Evolutionary conservation across 2,797 vertebrate species (phyloP).

Genomic region (Muscicapa striata): DNA sequence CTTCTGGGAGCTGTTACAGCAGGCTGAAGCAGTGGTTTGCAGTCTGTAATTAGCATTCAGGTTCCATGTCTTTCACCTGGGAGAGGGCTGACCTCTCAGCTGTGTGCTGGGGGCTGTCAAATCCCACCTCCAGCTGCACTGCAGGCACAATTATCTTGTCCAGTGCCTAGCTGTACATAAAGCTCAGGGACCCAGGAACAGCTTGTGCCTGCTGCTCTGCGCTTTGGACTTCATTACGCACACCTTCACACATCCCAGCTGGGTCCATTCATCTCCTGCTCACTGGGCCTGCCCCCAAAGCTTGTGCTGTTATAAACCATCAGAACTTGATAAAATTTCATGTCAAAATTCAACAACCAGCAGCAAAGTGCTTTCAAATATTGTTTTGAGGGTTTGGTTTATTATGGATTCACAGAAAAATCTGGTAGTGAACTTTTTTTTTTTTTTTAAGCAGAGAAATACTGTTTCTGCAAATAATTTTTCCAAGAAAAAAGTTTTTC

Average conservation of each 20-base stretch:
- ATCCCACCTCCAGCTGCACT: background rate
- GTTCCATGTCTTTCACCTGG: background rate
- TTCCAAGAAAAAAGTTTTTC: background rate
- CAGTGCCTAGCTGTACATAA: background rate
- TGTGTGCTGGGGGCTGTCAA: background rate
- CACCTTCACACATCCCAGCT: background rate
- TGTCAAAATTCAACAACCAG: background rate
- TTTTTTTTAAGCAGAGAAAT: background rate
- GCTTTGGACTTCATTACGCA: background rate
- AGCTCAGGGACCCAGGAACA: background rate
- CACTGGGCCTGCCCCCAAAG: background rate
- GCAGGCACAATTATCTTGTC: background rate
- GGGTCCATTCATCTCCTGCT: background rate
- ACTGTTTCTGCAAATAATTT: background rate
- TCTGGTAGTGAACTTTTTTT: rapidly evolving
- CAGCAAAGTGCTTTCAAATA: background rate
- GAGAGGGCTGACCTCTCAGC: rapidly evolving
- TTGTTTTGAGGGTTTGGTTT: background rate
- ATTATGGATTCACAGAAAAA: background rate
- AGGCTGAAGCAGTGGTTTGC: background rate
- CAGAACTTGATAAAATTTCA: background rate
- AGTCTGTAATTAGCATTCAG: background rate
- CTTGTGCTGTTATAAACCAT: background rate
- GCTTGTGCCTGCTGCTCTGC: background rate
- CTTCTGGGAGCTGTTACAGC: background rate